These are phyloP conservation scores for Rhopalosiphum padi DNA, from an alignment of 1,140 invertebrate species.

Conservation along the genomic window DNA sequence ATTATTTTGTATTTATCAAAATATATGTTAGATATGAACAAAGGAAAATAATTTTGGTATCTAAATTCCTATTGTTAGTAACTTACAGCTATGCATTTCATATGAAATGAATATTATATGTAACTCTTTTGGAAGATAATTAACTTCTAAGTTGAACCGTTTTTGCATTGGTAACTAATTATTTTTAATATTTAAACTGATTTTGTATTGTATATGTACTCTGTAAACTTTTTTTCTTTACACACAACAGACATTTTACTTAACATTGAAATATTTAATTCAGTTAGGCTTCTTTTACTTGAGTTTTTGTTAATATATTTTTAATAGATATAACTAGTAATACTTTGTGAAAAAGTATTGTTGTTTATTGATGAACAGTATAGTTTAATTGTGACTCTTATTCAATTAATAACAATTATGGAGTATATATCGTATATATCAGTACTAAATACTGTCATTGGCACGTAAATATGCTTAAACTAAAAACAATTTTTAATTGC, in stretches of 20 bases:
- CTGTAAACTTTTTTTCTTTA: not conserved
- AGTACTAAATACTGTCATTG: slow-evolving; percentile 21
- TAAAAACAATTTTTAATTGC: not conserved
- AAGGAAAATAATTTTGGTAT: too few relatives aligned
- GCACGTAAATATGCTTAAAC: not conserved
- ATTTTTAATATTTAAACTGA: not conserved
- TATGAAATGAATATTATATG: too few relatives aligned
- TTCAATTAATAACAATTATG: not conserved
- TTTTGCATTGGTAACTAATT: not conserved
- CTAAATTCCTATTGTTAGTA: not conserved
- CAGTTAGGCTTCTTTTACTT: not conserved
- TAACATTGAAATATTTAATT: not conserved
- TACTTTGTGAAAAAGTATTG: not conserved
- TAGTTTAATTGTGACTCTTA: not conserved
- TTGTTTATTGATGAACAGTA: not conserved
- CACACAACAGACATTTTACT: not conserved
- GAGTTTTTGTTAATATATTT: too few relatives aligned
- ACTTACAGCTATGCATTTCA: too few relatives aligned
- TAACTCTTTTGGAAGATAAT: too few relatives aligned
- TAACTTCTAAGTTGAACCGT: not conserved
- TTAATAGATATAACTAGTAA: not conserved
- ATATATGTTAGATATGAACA: too few relatives aligned
- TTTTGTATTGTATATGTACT: not conserved
- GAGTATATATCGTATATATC: slow-evolving; percentile 26
- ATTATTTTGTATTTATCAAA: too few relatives aligned